A percentile compares a stretch with the other conserved stretches of the same genome.
These are phyloP conservation scores for Harmothoe impar DNA, from an alignment of 2,888 invertebrate species.

Conservation along the genomic window DNA sequence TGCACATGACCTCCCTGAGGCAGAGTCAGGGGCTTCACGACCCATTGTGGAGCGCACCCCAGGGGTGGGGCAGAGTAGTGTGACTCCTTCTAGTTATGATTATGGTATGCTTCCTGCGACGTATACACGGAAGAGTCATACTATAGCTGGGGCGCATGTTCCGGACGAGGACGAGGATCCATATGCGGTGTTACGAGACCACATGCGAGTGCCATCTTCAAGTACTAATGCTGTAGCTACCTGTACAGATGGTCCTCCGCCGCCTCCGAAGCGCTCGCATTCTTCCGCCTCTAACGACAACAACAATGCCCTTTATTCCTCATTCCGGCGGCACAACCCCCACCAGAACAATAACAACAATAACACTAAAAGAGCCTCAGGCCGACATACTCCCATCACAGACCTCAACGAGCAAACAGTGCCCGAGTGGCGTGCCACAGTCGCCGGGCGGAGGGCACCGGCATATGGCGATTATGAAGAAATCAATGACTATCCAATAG, in stretches of 20 bases:
- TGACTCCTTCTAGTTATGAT: slow-evolving; percentile 30
- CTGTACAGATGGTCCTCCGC: not conserved
- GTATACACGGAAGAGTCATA: slow-evolving; percentile 40
- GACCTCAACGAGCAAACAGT: too few species aligned
- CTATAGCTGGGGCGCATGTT: not conserved
- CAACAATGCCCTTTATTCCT: not conserved
- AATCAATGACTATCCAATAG: slow-evolving; percentile 11
- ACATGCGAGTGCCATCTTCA: too few species aligned
- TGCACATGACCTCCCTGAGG: not conserved
- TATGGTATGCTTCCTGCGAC: slow-evolving; percentile 48
- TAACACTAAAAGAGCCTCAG: too few species aligned
- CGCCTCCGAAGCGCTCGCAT: not conserved
- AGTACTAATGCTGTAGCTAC: too few species aligned
- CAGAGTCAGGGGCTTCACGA: not conserved
- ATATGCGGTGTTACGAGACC: slow-evolving; percentile 49
- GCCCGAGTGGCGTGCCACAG: too few species aligned
- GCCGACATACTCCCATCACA: too few species aligned
- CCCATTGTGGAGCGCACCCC: slow-evolving; percentile 25
- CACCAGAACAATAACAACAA: not conserved
- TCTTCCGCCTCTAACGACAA: too few species aligned
- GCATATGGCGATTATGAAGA: slow-evolving; percentile 17
- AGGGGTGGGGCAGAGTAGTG: slow-evolving; percentile 36
- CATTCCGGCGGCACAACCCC: not conserved
- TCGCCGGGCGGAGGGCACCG: not conserved
- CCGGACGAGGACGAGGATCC: slow-evolving; percentile 45